Evolutionary conservation across 2,888 invertebrate species (phyloP), one percentile per base, ranked within the genome.

Genomic region (Danaus chrysippus): DNA sequence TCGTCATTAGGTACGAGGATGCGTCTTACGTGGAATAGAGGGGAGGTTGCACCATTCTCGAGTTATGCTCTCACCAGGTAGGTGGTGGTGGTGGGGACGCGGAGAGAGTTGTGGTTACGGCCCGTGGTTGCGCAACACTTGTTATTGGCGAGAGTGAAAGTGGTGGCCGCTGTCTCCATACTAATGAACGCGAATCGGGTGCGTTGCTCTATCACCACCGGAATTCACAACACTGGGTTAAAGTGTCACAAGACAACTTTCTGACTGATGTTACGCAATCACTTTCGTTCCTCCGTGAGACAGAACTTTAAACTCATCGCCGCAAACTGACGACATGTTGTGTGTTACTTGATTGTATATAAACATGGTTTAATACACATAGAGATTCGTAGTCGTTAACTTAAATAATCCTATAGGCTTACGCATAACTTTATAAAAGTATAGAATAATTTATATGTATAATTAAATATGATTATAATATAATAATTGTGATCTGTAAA

Each of bases 111-210:
- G 82, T 64, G 70, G 68, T 70, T 70, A 73, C 73, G 68, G 73
- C 68, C 67, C 71, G 64, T 70, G 73, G 81, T 91, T 90, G 84
- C 89, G 83, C 87, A 90, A 91, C 76, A 82, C 83, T 84, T 84
- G 87, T 84, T 86, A 79, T 85, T 83, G 78, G 76, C 77, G 87
- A 89, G 84, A 89, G 90, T 89, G 90, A 91, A 91, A 91, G 90
- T 89, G 83, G 78, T 79, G 78, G 81, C 71, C 79, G 81, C 83
- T 82, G 86, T 86, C 86, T 86, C 83, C 89, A 90, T 90, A 89
- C 83, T 84, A 87, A 90, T 87, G 83, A 86, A 78, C 77, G 82
- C 81, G 78, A 82, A 80, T 76, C 80, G 83, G 78, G 83, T 81
- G 81, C 83, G 78, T 78, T 76, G 79, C 72, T 76, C 79, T 76